Percentiles rank a stretch among this genome's conserved stretches.
These are phyloP conservation scores for Ethmia dodecea DNA, from an alignment of 2,888 invertebrate species.

Conservation along the genomic window DNA sequence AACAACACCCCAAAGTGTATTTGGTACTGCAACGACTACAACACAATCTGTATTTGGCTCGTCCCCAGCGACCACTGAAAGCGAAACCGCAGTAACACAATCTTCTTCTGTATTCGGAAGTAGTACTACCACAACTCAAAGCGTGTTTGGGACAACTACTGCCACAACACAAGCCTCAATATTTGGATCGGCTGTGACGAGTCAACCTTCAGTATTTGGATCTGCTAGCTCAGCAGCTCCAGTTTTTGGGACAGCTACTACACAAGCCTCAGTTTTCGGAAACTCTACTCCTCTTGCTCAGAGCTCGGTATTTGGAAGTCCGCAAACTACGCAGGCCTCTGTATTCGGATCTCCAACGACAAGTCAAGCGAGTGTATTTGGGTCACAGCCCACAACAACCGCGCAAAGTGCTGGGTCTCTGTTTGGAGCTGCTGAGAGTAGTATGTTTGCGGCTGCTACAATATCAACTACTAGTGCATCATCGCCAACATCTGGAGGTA, in stretches of 20 bases:
- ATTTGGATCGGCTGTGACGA: slow-evolving; percentile 15
- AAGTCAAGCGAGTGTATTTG: slow-evolving; percentile 26
- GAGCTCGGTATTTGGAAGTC: slow-evolving; percentile 26
- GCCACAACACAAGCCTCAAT: slow-evolving; percentile 20
- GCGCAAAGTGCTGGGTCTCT: slow-evolving; percentile 42
- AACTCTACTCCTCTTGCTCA: slow-evolving; percentile 23
- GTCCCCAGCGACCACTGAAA: slow-evolving; percentile 26
- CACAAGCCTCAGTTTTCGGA: slow-evolving; percentile 18
- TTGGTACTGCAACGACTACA: slow-evolving; percentile 19
- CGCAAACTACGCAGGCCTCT: slow-evolving; percentile 23
- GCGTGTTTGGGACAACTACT: slow-evolving; percentile 23
- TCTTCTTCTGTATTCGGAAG: slow-evolving; percentile 27
- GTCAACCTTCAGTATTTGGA: slow-evolving; percentile 28
- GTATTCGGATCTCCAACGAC: slow-evolving; percentile 30
- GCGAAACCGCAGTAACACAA: no score
- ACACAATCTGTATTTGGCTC: slow-evolving; percentile 30
- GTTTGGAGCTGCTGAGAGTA: slow-evolving; percentile 47
- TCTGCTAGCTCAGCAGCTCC: slow-evolving; percentile 23
- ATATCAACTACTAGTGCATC: slow-evolving; percentile 61
- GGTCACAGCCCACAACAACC: slow-evolving; percentile 34
- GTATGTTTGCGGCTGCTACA: slow-evolving; percentile 60
- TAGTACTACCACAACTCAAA: slow-evolving; percentile 24
- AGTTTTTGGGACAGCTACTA: slow-evolving; percentile 24
- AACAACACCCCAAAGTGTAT: slow-evolving; percentile 13
- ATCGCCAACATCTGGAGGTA: slow-evolving; percentile 42